Evolutionary conservation across 2,888 invertebrate species (phyloP).

Genomic region (Sicus ferrugineus): DNA sequence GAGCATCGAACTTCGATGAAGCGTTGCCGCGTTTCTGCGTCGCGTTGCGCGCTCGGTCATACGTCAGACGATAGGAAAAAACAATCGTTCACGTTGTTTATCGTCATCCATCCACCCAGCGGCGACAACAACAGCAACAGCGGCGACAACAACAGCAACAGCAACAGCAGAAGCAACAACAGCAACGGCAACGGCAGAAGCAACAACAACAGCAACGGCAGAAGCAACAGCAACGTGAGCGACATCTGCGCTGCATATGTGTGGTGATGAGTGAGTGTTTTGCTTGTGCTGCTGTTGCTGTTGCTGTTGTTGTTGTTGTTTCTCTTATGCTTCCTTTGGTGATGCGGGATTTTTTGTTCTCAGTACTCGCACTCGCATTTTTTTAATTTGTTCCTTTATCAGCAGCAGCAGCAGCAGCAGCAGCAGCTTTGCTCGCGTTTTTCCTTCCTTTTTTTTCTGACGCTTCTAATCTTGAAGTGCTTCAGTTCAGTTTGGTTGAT

Average conservation of each 20-base stretch:
- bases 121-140: too few species aligned
- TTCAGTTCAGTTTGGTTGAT: too few species aligned
- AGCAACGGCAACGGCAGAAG: too few species aligned
- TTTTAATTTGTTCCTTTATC: constrained; percentile 1
- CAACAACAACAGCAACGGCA: too few species aligned
- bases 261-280: background rate
- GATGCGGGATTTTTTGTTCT: constrained; percentile 3
- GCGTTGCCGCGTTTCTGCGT: constrained; percentile 9
- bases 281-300: constrained; percentile 9
- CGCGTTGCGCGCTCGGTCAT: background rate
- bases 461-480: constrained; percentile 29
- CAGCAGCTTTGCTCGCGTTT: constrained; percentile 20
- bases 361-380: too few species aligned
- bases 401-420: too few species aligned
- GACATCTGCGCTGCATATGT: constrained; percentile 39
- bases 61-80: background rate
- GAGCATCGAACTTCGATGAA: constrained; percentile 11
- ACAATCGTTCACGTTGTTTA: constrained; percentile 16
- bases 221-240: constrained; percentile 9
- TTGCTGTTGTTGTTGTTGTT: constrained; percentile 16
- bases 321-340: constrained; percentile 15
- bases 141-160: background rate
- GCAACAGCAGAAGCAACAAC: too few species aligned
- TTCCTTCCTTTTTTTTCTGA: background rate
- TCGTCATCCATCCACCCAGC: background rate